Base-by-base conservation (phyloP, 1,140 invertebrate genomes). In the Mylabris phalerata region DNA sequence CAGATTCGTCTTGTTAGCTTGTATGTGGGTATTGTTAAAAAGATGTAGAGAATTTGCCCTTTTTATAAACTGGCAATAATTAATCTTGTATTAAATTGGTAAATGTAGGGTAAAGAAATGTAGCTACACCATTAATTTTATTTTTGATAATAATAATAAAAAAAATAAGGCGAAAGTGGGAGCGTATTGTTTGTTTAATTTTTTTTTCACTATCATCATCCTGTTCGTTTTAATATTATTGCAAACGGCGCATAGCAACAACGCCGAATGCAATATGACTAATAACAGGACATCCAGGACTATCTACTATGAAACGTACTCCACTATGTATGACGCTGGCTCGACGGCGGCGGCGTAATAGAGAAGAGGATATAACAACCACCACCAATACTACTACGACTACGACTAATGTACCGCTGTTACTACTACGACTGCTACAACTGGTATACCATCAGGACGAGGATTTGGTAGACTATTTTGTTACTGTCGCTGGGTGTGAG, bases 401-500 rank as follows among this genome's bases (percentile, higher is more conserved):
- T 32, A 32, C 4, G 4, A 32, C 7, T 19, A 19, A 19, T 19
- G 19, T 19, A n/a, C 41, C 41, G 10, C 32, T 7, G 7, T 7
- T 7, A 32, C 32, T 7, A 32, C 4, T 7, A 32, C 1, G 4
- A 32, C 27, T 32, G 7, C 4, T 32, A 32, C 7, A 19, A 32
- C 32, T 32, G 7, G 32, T 42, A 42, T 42, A 42, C 41, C 41
- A n/a, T 42, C 9, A 42, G 41, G 41, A 42, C 41, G 41, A 10
- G 39, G 41, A 4, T 42, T 42, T 10, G 40, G 52, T 43, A 39
- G 52, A 55, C 52, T 44, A 47, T 43, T 47, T 43, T 38, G 32
- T 43, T 45, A 45, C 46, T 47, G 52, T 55, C 44, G 45, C 32
- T 47, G 52, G 52, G 45, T 57, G 60, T 32, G 57, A 59, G 65